phyloP scores from a whole-genome alignment of 2,888 invertebrate genomes.

The Callosobruchus maculatus region DNA sequence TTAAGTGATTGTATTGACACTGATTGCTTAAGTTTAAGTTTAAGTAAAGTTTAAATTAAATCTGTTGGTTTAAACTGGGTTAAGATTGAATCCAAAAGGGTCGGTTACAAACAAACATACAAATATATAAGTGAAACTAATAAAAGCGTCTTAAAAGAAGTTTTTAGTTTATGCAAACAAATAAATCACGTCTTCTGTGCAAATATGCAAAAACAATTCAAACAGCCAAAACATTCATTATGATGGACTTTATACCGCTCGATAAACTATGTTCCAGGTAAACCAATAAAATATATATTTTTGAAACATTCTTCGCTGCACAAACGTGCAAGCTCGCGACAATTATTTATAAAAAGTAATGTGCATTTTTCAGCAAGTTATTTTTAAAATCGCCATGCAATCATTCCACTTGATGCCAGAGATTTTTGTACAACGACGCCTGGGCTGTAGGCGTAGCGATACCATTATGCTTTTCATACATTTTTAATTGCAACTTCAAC shows the following conservation, averaged over 20 bases:
- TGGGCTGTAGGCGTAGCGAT: background rate
- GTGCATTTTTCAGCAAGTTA: background rate
- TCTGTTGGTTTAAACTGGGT: too few species aligned
- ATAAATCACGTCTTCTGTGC: too few species aligned
- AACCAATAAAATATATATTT: background rate
- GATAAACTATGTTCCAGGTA: background rate
- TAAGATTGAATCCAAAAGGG: too few species aligned
- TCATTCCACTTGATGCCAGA: background rate
- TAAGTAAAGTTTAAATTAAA: too few species aligned
- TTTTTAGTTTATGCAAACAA: too few species aligned
- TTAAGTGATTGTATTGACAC: too few species aligned
- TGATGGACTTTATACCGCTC: background rate
- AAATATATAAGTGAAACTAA: too few species aligned
- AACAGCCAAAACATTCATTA: too few species aligned
- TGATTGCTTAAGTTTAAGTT: too few species aligned
- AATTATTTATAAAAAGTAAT: background rate
- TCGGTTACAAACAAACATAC: too few species aligned
- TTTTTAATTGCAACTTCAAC: background rate
- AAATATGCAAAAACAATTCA: too few species aligned
- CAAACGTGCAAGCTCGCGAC: background rate
- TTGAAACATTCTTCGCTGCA: background rate
- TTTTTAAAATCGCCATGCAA: background rate
- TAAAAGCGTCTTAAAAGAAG: too few species aligned
- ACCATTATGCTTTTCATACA: background rate
- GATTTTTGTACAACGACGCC: background rate